Base-by-base conservation (phyloP, 1,140 invertebrate species). In the Trigoniulus corallinus region DNA sequence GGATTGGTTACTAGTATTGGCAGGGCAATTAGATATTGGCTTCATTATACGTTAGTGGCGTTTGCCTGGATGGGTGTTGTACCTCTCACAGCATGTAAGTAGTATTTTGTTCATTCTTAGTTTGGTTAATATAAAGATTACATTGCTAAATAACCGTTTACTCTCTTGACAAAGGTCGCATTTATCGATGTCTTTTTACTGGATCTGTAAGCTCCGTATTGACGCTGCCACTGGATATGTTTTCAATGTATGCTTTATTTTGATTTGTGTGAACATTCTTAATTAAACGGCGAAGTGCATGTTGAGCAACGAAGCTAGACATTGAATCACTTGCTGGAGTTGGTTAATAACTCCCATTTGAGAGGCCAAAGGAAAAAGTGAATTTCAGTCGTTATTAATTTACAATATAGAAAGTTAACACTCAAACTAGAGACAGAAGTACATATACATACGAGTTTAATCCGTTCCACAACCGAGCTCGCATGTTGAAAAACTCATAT, bases 41-140 rank as follows among this genome's bases (percentile, higher is more conserved):
- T 96, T 3, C 93, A 96, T 67, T 97, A 96, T 61, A 92, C 89
- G 0, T 62, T 98, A 4, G 94, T 98, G 3, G 91, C 89, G 15
- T 69, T 85, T 41, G 93, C 93, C n/a, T 98, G 95, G 95, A 74
- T 98, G 2, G 92, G 88, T n/a, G 73, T 97, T 37, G 94, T 98
- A 21, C 94, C 95, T 1, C 67, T 98, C 13, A 92, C 92, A 21
- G 92, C 93, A n/a, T 95, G 91, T 71, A 64, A 65, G 68, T 68
- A 50, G 15, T 18, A 23, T 47, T 15, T 4, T 50, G 29, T 22
- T 43, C 7, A 25, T 15, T 40, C 15, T 22, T 20, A 22, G 25
- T 13, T 46, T 50, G 21, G n/a, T 41, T 48, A 54, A 46, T 24
- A 48, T 10, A 43, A 15, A 7, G 29, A 15, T 34, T 34, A 15